Evolutionary conservation across 2,888 invertebrate species (phyloP).

Genomic region (Drosophila affinis): DNA sequence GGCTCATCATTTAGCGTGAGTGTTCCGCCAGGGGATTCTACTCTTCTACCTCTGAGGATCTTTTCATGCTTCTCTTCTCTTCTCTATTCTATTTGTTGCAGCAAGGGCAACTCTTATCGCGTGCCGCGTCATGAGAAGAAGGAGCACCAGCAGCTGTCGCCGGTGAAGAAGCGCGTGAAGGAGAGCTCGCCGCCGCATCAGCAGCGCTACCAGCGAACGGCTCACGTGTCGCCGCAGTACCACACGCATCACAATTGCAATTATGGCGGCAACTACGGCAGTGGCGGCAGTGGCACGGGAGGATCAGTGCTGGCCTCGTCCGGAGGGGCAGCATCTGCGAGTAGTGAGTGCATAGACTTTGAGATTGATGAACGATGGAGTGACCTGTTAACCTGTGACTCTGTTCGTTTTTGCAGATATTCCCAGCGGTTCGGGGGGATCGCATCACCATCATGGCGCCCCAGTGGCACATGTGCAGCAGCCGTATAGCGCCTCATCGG

Average conservation of each 20-base stretch:
- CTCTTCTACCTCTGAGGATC: background rate
- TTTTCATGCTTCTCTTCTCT: too few species aligned
- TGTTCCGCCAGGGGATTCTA: conserved; percentile 15
- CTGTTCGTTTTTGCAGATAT: conserved; percentile 63
- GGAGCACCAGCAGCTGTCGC: conserved; percentile 94
- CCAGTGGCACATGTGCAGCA: conserved; percentile 74
- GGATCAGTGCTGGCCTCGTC: conserved; percentile 70
- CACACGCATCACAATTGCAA: conserved; percentile 83
- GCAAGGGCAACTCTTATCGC: conserved; percentile 84
- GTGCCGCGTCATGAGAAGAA: conserved; percentile 88
- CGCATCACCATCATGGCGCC: conserved; percentile 74
- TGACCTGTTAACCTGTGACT: too few species aligned
- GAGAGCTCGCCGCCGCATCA: conserved; percentile 95
- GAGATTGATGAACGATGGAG: background rate
- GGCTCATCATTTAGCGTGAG: conserved; percentile 84
- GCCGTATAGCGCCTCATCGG: conserved; percentile 59
- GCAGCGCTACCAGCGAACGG: conserved; percentile 83
- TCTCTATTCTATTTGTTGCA: conserved; percentile 35
- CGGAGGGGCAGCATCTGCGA: conserved; percentile 64
- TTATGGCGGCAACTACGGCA: conserved; percentile 71
- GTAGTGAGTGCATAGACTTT: conserved; percentile 70
- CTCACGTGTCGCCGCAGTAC: conserved; percentile 83
- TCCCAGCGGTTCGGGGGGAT: conserved; percentile 67
- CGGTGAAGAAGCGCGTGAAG: conserved; percentile 98
- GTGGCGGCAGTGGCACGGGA: conserved; percentile 56